Conservation (phyloP, 1,140 invertebrate genomes). For the Musca vetustissima region DNA sequence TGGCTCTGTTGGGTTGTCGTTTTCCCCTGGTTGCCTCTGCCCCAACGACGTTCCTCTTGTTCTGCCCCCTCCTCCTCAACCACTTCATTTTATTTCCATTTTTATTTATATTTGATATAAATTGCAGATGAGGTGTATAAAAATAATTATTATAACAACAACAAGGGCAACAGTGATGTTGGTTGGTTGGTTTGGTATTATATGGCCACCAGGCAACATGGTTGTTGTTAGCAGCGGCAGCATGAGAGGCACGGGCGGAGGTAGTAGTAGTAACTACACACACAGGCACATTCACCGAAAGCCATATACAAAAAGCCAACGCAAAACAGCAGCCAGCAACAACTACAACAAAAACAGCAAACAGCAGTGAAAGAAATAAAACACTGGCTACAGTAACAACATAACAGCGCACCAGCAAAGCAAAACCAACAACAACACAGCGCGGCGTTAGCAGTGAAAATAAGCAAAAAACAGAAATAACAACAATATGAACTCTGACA, state of each 20-base stretch:
- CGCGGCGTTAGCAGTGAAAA: neutral
- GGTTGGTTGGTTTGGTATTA: too few relatives aligned
- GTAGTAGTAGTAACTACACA: neutral
- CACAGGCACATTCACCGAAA: neutral
- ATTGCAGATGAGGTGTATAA: conserved; percentile 32
- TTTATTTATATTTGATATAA: conserved; percentile 31
- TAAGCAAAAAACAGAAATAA: conserved; percentile 7
- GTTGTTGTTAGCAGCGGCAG: neutral
- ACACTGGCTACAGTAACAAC: conserved; percentile 23
- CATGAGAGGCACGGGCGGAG: neutral
- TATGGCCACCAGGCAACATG: neutral
- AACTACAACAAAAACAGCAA: neutral
- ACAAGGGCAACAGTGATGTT: neutral
- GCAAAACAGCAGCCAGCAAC: neutral
- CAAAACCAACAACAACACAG: conserved; percentile 9
- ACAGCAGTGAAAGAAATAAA: neutral
- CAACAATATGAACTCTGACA: conserved; percentile 15
- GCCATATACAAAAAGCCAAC: neutral
- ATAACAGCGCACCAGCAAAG: neutral
- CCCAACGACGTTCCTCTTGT: neutral
- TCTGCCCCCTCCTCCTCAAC: neutral
- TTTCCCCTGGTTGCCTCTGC: neutral
- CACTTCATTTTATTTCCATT: conserved; percentile 5
- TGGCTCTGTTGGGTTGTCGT: neutral
- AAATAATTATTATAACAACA: conserved; percentile 27